Base-by-base conservation (phyloP, 2,797 vertebrate genomes). In the Acanthurus leucopareius region DNA sequence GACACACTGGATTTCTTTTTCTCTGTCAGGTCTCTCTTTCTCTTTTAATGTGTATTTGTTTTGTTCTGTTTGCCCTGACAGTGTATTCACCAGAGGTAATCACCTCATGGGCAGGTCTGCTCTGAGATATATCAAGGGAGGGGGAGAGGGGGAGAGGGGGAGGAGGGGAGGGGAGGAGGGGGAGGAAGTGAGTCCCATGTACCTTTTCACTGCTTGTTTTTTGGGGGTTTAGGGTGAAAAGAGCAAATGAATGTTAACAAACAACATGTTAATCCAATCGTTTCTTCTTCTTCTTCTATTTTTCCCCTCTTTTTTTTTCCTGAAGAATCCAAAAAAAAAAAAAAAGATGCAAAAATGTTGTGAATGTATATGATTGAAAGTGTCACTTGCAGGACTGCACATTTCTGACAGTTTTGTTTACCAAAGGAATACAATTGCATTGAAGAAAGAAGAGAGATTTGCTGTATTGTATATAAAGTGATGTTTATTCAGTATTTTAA, bases 401-500 rank as follows among this genome's bases (percentile, higher is more conserved):
- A 94, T 94, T 88, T 95, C 90, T 92, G 93, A 95, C 93, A 90
- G 93, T 96, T 95, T 92, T 93, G 94, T 96, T 95, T 95, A 96
- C 95, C 95, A 96, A 96, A 96, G 95, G 93, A 95, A 93, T 91
- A 92, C 92, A 93, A 91, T 94, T 94, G 89, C 91, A 93, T 95
- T 92, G 90, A 92, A 92, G 87, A 93, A 87, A 88, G 79, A 86
- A 87, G 86, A 91, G 91, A 93, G 92, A 93, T 93, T 94, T 95
- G 94, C 95, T 95, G 95, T 96, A 95, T 93, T 95, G 93, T 95
- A 93, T 80, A 95, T 94, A 94, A 89, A 93, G 91, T 94, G 88
- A 95, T 93, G 93, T 94, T 94, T 95, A 94, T 95, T 94, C 94
- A 96, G 94, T 95, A 95, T 96, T 95, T 96, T 94, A 95, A 94